These are phyloP conservation scores for Heterohyrax brucei DNA, from an alignment of 2,797 vertebrate genomes.

Conservation along the genomic window DNA sequence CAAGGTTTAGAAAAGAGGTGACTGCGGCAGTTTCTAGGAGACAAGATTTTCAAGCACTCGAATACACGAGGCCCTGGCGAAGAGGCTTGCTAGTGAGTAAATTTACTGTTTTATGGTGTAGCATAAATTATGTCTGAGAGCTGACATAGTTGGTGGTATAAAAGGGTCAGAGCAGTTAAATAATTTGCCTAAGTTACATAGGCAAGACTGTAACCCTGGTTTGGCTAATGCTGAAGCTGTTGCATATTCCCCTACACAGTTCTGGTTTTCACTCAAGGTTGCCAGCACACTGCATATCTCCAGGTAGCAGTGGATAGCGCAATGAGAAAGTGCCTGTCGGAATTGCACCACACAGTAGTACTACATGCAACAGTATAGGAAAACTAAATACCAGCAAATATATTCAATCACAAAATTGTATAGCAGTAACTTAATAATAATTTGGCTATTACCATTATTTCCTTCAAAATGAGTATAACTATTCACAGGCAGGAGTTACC, in stretches of 20 bases:
- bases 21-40: not conserved
- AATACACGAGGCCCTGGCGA: not conserved
- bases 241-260: not conserved
- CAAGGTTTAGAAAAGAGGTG: not conserved
- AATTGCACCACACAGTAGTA: not conserved
- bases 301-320: not conserved
- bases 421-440: not conserved
- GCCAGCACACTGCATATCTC: not conserved
- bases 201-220: not conserved
- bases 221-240: not conserved
- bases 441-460: conserved; percentile 2
- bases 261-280: not conserved
- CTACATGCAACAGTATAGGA: not conserved
- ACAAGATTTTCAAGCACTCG: not conserved
- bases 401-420: not conserved
- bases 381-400: conserved; percentile 4
- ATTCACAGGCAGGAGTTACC: conserved; percentile 38
- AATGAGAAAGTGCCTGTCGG: conserved; percentile 14
- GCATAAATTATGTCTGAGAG: not conserved
- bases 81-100: not conserved
- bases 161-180: not conserved
- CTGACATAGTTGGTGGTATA: not conserved
- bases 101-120: not conserved
- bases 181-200: not conserved
- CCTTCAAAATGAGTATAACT: conserved; percentile 49